Conservation (phyloP, 2,113 vertebrate genomes). For the Eptesicus fuscus region DNA sequence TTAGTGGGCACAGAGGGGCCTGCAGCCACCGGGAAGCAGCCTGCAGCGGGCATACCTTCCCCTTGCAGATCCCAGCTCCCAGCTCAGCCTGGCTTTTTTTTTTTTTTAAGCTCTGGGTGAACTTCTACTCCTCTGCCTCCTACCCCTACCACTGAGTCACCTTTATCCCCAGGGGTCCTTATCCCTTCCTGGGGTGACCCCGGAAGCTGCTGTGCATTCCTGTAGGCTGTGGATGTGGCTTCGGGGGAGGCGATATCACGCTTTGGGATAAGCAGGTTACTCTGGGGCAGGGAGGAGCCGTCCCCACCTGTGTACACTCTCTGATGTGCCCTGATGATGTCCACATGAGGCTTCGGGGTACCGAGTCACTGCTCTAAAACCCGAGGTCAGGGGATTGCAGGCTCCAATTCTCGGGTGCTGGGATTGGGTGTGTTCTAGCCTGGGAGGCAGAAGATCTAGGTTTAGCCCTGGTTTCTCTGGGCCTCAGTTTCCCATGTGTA, state of each 20-base stretch:
- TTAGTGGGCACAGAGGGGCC: background rate
- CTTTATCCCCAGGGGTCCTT: background rate
- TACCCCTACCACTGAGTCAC: background rate
- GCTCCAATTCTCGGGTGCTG: background rate
- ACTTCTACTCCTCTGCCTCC: background rate
- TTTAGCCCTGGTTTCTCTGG: background rate
- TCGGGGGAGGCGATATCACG: background rate
- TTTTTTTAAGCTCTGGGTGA: background rate
- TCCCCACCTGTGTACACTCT: fast-evolving
- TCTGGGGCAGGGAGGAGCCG: background rate
- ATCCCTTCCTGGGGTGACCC: background rate
- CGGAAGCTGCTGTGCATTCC: background rate
- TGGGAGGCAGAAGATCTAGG: background rate
- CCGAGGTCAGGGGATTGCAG: background rate
- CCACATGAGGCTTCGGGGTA: fast-evolving
- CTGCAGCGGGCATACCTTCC: background rate
- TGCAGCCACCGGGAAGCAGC: background rate
- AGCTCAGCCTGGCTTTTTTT: background rate
- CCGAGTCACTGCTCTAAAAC: background rate
- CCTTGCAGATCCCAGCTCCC: background rate
- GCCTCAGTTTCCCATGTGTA: background rate
- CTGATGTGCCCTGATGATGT: background rate
- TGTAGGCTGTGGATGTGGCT: background rate
- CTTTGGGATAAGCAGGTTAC: background rate
- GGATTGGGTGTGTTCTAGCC: background rate